phyloP scores from a whole-genome alignment of 1,140 invertebrate species.

The Drosophila mayri region DNA sequence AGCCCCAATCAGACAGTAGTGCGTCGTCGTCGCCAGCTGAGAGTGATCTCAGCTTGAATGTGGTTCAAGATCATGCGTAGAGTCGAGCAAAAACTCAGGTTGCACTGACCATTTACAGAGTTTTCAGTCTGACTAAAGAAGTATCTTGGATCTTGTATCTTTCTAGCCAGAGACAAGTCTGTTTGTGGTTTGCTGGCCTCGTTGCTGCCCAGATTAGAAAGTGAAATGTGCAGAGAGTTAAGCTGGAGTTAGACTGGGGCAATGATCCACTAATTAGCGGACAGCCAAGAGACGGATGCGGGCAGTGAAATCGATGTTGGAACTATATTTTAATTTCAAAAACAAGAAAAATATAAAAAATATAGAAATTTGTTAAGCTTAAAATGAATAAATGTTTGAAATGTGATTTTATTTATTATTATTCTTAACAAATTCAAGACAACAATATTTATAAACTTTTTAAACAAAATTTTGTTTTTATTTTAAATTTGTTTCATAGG shows the following conservation, averaged over 20 bases:
- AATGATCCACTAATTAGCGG: conserved; percentile 58
- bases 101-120: conserved; percentile 53
- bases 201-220: conserved; percentile 62
- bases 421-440: not conserved
- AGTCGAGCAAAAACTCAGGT: conserved; percentile 19
- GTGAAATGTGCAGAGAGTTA: conserved; percentile 46
- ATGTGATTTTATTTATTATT: not conserved
- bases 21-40: conserved; percentile 26
- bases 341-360: not conserved
- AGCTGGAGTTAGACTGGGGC: conserved; percentile 39
- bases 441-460: not conserved
- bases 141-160: conserved; percentile 8
- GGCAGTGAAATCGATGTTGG: conserved; percentile 10
- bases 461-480: too few relatives aligned
- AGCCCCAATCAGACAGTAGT: conserved; percentile 32
- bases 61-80: conserved; percentile 72
- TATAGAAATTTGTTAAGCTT: not conserved
- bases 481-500: not conserved
- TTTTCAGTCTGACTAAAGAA: conserved; percentile 30
- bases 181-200: conserved; percentile 26
- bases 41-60: conserved; percentile 37
- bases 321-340: not conserved
- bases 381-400: not conserved
- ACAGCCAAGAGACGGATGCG: conserved; percentile 20
- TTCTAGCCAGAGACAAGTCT: conserved; percentile 31